Conservation (phyloP, 2,113 vertebrate genomes). For the Scolopax mira region DNA sequence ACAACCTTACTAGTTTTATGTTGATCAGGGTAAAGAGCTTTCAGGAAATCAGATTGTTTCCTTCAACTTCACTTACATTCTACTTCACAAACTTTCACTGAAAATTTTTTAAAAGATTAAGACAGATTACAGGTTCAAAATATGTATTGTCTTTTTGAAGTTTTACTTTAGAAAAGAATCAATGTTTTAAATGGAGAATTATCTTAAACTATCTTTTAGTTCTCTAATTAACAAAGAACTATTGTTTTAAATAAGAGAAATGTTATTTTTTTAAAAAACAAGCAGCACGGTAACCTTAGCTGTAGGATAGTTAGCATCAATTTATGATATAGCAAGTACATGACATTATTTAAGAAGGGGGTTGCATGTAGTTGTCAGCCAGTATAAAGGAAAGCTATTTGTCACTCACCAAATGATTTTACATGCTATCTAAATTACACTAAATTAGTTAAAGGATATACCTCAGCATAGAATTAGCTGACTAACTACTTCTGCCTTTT, state of each 20-base stretch:
- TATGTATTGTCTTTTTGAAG: not conserved
- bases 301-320: not conserved
- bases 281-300: slow-evolving; percentile 10
- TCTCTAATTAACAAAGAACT: not conserved
- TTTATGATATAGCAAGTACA: slow-evolving; percentile 2
- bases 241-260: not conserved
- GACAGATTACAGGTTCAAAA: not conserved
- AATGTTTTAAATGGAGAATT: not conserved
- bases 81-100: not conserved
- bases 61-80: not conserved
- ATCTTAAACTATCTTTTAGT: not conserved
- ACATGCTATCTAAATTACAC: not conserved
- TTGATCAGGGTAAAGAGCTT: not conserved
- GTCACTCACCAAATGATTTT: not conserved
- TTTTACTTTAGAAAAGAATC: not conserved
- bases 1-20: not conserved
- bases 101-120: not conserved
- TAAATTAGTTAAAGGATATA: not conserved
- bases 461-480: not conserved
- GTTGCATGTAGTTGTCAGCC: not conserved
- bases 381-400: not conserved
- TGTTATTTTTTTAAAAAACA: not conserved
- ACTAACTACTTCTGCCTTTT: not conserved
- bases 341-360: slow-evolving; percentile 9
- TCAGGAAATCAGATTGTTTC: not conserved